phyloP scores from a whole-genome alignment of 2,888 invertebrate genomes.

The Dasysyrphus albostriatus region DNA sequence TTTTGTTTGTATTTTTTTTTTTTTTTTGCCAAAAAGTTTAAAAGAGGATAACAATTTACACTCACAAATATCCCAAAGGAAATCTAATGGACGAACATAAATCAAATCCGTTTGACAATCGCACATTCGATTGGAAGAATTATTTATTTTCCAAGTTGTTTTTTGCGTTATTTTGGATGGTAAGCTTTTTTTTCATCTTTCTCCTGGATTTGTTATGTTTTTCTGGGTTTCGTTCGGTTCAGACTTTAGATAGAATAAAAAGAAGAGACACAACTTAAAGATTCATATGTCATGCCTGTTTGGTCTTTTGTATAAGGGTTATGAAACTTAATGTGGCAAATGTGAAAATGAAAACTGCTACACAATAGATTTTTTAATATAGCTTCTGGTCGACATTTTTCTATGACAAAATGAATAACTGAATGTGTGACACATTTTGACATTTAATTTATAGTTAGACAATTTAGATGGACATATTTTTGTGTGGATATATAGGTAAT shows the following conservation, averaged over 20 bases:
- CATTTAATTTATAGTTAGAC: constrained; percentile 47
- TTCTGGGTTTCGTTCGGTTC: not conserved
- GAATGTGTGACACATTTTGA: constrained; percentile 44
- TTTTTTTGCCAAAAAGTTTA: constrained; percentile 17
- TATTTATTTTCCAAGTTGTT: constrained; percentile 38
- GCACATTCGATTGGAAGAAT: constrained; percentile 59
- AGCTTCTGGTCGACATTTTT: constrained; percentile 7
- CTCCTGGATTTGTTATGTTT: not conserved
- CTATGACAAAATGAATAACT: not conserved
- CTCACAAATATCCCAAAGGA: constrained; percentile 59
- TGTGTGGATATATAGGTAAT: not conserved
- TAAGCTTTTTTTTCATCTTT: constrained; percentile 10
- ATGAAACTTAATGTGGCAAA: constrained; percentile 16
- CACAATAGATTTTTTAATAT: constrained; percentile 47
- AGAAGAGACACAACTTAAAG: constrained; percentile 4
- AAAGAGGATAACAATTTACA: constrained; percentile 50
- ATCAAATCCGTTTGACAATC: constrained; percentile 66
- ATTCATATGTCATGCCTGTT: constrained; percentile 47
- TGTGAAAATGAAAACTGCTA: constrained; percentile 53
- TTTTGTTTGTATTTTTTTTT: not conserved
- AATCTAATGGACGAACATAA: constrained; percentile 70
- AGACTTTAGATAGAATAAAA: not conserved
- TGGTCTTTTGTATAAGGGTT: constrained; percentile 18
- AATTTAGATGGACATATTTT: not conserved
- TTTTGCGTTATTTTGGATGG: constrained; percentile 3